phyloP scores from a whole-genome alignment of 2,888 invertebrate species.

The Pseudolycoriella hygida region DNA sequence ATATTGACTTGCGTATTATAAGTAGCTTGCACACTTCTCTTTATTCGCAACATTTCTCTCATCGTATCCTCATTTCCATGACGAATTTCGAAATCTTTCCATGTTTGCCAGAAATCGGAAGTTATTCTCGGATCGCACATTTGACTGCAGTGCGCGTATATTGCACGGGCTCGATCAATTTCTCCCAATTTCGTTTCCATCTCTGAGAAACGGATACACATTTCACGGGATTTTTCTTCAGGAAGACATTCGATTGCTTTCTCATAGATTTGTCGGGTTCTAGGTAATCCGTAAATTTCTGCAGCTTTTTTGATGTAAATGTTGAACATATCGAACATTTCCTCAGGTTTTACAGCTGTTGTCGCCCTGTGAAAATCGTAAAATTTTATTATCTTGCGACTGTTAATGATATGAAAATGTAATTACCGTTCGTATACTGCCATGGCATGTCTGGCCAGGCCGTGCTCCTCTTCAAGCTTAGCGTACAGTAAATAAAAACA shows the following conservation, averaged over 20 bases:
- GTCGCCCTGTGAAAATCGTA: conserved; percentile 38
- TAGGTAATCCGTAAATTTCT: conserved; percentile 92
- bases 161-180: conserved; percentile 90
- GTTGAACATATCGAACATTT: conserved; percentile 96
- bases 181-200: conserved; percentile 97
- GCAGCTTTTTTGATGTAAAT: conserved; percentile 97
- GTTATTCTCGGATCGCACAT: conserved; percentile 97
- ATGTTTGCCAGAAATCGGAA: conserved; percentile 91
- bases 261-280: conserved; percentile 94
- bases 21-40: conserved; percentile 91
- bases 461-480: conserved; percentile 95
- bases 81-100: conserved; percentile 98
- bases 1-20: conserved; percentile 98
- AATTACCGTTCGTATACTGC: conserved; percentile 77
- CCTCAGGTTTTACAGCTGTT: conserved; percentile 74
- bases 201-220: conserved; percentile 93
- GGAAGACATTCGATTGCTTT: conserved; percentile 88
- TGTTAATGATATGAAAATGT: background rate
- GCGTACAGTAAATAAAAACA: conserved; percentile 89
- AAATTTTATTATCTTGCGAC: too few species aligned
- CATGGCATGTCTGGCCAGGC: conserved; percentile 95
- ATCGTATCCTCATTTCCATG: conserved; percentile 99
- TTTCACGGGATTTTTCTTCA: conserved; percentile 81
- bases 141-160: conserved; percentile 96
- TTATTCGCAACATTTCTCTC: conserved; percentile 95